Evolutionary conservation across 2,888 invertebrate genomes (phyloP).

Genomic region (Bombyx huttoni): DNA sequence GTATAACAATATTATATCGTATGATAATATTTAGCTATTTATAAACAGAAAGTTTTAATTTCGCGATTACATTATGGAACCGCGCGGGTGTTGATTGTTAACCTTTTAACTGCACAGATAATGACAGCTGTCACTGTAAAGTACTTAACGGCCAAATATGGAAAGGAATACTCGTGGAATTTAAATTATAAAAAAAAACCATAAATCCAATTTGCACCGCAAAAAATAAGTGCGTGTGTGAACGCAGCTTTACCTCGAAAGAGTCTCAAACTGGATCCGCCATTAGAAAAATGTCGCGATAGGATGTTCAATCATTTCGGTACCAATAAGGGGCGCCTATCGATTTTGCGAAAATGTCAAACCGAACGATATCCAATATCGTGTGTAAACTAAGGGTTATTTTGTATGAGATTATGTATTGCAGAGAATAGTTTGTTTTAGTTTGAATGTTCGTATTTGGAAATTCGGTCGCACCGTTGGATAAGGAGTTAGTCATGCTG

Average conservation of each 20-base stretch:
- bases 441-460: neutral
- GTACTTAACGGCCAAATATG: too few relatives aligned
- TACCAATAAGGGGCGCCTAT: slow-evolving; percentile 69
- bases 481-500: too few relatives aligned
- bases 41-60: too few relatives aligned
- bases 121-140: too few relatives aligned
- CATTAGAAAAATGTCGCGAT: slow-evolving; percentile 73
- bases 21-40: too few relatives aligned
- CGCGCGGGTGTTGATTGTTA: too few relatives aligned
- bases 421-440: slow-evolving; percentile 7
- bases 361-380: slow-evolving; percentile 51
- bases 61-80: too few relatives aligned
- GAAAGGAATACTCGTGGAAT: neutral
- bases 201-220: neutral
- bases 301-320: slow-evolving; percentile 72
- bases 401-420: slow-evolving; percentile 6
- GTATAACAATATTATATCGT: too few relatives aligned
- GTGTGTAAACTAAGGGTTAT: slow-evolving; percentile 18
- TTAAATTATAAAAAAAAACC: neutral
- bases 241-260: slow-evolving; percentile 46
- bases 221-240: slow-evolving; percentile 20
- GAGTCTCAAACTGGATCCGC: slow-evolving; percentile 64
- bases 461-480: neutral
- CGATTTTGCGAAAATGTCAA: slow-evolving; percentile 69
- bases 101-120: too few relatives aligned